A percentile compares a stretch with the other conserved stretches of the same genome.
phyloP scores from a whole-genome alignment of 2,888 invertebrate species.

The Ennomos erosarius region DNA sequence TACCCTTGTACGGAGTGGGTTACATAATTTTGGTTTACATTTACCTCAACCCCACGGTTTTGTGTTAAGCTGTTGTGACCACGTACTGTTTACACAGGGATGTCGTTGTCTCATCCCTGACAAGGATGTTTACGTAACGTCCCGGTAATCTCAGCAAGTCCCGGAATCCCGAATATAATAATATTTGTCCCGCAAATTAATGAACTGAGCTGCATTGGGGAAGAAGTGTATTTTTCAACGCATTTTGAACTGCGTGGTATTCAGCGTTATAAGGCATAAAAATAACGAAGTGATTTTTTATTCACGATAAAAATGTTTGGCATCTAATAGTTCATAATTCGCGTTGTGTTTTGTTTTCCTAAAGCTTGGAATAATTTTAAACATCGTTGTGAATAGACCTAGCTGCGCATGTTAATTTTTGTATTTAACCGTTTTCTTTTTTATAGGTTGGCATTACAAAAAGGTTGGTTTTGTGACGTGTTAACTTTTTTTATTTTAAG shows the following conservation, averaged over 20 bases:
- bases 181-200: conserved; percentile 35
- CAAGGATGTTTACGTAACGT: conserved; percentile 27
- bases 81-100: conserved; percentile 5
- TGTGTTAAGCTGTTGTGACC: conserved; percentile 3
- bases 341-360: background rate
- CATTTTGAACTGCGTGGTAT: conserved; percentile 1
- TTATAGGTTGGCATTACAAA: no score
- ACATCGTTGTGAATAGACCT: background rate
- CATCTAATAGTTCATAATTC: background rate
- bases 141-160: conserved; percentile 25
- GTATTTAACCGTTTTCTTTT: no score
- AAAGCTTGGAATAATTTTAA: background rate
- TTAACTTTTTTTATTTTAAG: no score
- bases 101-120: conserved; percentile 11
- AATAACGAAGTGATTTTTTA: no score
- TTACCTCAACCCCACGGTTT: conserved; percentile 13
- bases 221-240: background rate
- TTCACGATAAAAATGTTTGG: no score
- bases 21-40: conserved; percentile 7
- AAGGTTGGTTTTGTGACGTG: no score
- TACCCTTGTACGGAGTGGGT: conserved; percentile 4
- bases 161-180: conserved; percentile 20
- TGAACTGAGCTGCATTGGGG: conserved; percentile 16
- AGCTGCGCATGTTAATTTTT: no score
- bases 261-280: no score